phyloP scores from a whole-genome alignment of 2,888 invertebrate species.

The Himalopsyche anomala region DNA sequence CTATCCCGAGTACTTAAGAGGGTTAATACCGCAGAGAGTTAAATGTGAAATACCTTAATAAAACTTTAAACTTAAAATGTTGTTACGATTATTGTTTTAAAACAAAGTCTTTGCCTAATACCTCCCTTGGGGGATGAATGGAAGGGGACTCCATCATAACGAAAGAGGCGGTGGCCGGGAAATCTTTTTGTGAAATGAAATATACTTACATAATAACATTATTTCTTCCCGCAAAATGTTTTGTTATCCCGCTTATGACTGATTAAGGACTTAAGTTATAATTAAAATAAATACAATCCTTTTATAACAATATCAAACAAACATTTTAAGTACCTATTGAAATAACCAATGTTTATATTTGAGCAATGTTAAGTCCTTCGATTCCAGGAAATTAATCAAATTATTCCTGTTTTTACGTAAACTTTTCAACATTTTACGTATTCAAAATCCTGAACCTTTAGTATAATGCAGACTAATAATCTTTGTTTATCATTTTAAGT shows the following conservation, averaged over 20 bases:
- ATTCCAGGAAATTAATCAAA: too few relatives aligned
- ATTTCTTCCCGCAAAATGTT: neutral
- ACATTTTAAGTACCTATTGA: too few relatives aligned
- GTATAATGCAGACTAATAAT: too few relatives aligned
- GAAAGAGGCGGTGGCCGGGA: conserved; percentile 7
- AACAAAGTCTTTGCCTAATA: conserved; percentile 57
- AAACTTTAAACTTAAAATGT: conserved; percentile 60
- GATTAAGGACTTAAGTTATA: too few relatives aligned
- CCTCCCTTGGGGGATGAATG: conserved; percentile 46
- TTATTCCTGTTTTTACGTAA: too few relatives aligned
- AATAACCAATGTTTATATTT: too few relatives aligned
- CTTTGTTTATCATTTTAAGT: too few relatives aligned
- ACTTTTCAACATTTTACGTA: too few relatives aligned
- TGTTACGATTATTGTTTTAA: conserved; percentile 61
- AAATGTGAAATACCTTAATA: conserved; percentile 53
- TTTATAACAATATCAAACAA: too few relatives aligned
- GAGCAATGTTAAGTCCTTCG: too few relatives aligned
- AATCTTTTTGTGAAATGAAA: conserved; percentile 5
- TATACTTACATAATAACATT: conserved; percentile 2
- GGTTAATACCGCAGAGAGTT: conserved; percentile 40
- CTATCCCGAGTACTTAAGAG: conserved; percentile 32
- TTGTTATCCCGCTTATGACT: neutral
- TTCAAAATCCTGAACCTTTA: too few relatives aligned
- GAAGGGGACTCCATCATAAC: conserved; percentile 14
- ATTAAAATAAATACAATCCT: too few relatives aligned